These are phyloP conservation scores for Drosophila testacea DNA, from an alignment of 2,888 invertebrate genomes.

Conservation along the genomic window DNA sequence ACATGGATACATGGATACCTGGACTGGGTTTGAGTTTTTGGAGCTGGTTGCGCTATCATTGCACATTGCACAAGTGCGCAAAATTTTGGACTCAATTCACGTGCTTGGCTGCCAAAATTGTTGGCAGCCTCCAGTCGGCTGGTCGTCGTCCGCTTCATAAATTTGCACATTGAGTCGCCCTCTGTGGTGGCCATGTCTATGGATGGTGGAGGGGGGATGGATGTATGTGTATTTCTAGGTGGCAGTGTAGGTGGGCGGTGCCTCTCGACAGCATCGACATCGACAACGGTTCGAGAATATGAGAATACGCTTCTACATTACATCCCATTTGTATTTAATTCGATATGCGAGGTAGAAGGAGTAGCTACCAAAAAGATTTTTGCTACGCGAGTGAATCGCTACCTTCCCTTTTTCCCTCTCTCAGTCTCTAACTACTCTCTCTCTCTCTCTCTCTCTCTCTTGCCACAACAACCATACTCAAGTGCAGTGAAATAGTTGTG, in stretches of 20 bases:
- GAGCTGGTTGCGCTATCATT: constrained; percentile 69
- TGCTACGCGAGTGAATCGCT: constrained; percentile 59
- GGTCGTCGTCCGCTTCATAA: constrained; percentile 74
- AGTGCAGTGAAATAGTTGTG: constrained; percentile 80
- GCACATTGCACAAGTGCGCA: constrained; percentile 80
- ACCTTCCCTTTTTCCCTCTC: constrained; percentile 3
- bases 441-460: not conserved
- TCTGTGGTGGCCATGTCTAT: constrained; percentile 26
- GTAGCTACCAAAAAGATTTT: constrained; percentile 63
- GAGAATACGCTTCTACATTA: constrained; percentile 49
- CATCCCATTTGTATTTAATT: constrained; percentile 76
- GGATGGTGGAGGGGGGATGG: not conserved
- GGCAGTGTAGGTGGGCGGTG: not conserved
- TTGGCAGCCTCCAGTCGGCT: constrained; percentile 68
- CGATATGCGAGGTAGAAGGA: constrained; percentile 57
- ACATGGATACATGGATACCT: constrained; percentile 16
- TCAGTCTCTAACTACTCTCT: not conserved
- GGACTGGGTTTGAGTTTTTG: constrained; percentile 29
- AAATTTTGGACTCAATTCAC: constrained; percentile 83
- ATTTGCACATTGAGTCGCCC: constrained; percentile 78
- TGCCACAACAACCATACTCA: constrained; percentile 49
- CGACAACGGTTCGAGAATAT: constrained; percentile 22
- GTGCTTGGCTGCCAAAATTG: constrained; percentile 83
- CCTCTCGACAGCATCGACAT: not conserved
- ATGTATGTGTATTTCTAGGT: not conserved